Conservation (phyloP, 2,113 vertebrate species). For the Nannospalax galili region DNA sequence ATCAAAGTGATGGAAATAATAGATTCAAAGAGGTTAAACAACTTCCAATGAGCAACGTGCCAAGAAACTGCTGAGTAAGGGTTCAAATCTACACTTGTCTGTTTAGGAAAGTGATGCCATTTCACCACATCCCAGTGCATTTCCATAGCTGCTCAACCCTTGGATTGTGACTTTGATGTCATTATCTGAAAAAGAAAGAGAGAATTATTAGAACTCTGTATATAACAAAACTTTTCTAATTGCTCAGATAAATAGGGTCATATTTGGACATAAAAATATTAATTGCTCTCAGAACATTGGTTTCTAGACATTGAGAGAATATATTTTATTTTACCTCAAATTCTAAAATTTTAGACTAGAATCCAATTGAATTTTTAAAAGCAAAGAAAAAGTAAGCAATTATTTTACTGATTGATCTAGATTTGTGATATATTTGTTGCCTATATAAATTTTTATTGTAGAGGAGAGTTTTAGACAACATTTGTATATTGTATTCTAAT, state of each 20-base stretch:
- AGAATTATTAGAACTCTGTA: neutral
- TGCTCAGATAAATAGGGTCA: neutral
- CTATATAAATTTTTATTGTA: neutral
- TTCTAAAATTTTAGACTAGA: neutral
- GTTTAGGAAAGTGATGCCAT: neutral
- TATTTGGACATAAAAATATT: neutral
- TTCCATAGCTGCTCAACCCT: neutral
- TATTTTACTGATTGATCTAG: neutral
- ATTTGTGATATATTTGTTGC: neutral
- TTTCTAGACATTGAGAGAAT: neutral
- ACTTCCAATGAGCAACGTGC: neutral
- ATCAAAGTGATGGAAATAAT: conserved; percentile 23
- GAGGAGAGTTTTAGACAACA: neutral
- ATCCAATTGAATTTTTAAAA: neutral
- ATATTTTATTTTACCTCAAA: neutral
- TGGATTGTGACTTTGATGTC: neutral
- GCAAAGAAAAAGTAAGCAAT: neutral
- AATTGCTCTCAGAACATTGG: neutral
- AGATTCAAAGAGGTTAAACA: neutral
- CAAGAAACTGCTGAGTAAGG: neutral
- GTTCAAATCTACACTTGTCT: neutral
- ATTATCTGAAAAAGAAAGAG: conserved; percentile 38
- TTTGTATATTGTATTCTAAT: neutral
- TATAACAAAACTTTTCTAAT: neutral
- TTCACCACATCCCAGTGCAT: neutral